Base-by-base conservation (phyloP, 2,113 vertebrate genomes). In the Piprites chloris region DNA sequence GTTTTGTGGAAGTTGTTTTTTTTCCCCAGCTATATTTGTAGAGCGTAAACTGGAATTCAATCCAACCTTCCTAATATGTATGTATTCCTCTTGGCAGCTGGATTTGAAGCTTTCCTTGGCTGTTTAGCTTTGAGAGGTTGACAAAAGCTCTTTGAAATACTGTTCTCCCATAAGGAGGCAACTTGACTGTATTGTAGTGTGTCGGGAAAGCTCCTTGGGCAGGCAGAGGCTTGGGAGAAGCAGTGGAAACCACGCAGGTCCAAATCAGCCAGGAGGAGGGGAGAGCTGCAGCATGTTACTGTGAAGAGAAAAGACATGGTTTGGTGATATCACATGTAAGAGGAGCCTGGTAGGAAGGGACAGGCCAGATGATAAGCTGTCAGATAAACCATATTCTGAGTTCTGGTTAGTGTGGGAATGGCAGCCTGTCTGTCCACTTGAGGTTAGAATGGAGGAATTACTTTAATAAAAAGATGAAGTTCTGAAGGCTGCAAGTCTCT, bases 151-250 rank as follows among this genome's bases (percentile, higher is more conserved):
- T 55, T 39, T 2, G 2, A 95, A 89, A 55, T 59, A 28, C 15
- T 81, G 9, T 69, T 23, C 32, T 68, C 21, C 76, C 53, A 59
- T 47, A 53, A 67, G 27, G 79, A 92, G 44, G 42, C 71, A 59
- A 67, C 17, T 53, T 53, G 72, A 76, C 46, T 0, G 0, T 92
- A 58, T 46, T 0, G 0, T 16, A 69, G 39, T 30, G 6, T 67
- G 47, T 74, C 2, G 0, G 39, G 39, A 71, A 69, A 33, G 46
- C 55, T 82, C 49, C 55, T 55, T 49, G 39, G 76, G 55, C 67
- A 90, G 81, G 63, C 41, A 37, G 41, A 85, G 59, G 32, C 46
- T 24, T n/a, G 47, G 56, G 71, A 90, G 53, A 80, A 35, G 33
- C 14, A 4, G 37, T 26, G 50, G 63, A 62, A 88, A 87, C 71